phyloP scores from a whole-genome alignment of 2,113 vertebrate genomes.

The Pardalotus punctatus region DNA sequence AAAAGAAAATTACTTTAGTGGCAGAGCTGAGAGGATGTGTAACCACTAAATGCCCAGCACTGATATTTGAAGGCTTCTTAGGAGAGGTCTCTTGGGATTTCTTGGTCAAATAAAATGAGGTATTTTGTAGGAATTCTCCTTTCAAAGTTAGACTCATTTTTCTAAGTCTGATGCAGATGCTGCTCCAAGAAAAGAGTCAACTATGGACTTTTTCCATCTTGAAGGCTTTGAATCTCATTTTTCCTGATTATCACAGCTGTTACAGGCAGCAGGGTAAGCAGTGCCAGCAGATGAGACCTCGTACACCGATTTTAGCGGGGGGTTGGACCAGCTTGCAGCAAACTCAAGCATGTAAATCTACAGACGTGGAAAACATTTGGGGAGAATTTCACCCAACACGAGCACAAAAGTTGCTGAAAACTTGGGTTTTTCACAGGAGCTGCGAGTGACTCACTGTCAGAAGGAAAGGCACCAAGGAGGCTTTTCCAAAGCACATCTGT shows the following conservation, averaged over 20 bases:
- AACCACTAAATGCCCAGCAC: slow-evolving; percentile 33
- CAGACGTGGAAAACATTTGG: neutral
- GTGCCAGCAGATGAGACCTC: slow-evolving; percentile 21
- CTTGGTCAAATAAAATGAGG: slow-evolving; percentile 10
- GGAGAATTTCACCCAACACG: neutral
- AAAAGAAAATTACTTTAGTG: slow-evolving; percentile 56
- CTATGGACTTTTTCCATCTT: slow-evolving; percentile 38
- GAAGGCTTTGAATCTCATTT: slow-evolving; percentile 54
- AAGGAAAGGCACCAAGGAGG: neutral
- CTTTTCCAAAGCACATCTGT: neutral
- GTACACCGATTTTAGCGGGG: neutral
- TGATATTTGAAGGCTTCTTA: slow-evolving; percentile 36
- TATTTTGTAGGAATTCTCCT: slow-evolving; percentile 6
- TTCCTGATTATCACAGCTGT: slow-evolving; percentile 57
- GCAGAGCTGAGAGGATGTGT: slow-evolving; percentile 17
- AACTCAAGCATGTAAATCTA: neutral
- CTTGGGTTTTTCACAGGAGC: neutral
- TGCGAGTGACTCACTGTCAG: neutral
- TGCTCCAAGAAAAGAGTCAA: neutral
- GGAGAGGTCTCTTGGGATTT: slow-evolving; percentile 21
- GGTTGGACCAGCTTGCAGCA: neutral
- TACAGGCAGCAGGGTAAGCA: slow-evolving; percentile 45
- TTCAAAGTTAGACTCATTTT: neutral
- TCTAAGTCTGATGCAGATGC: slow-evolving; percentile 16
- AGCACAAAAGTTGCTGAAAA: neutral